A percentile compares a stretch with the other conserved stretches of the same genome.
phyloP scores from a whole-genome alignment of 2,888 invertebrate species.

The Diarsia rubi region DNA sequence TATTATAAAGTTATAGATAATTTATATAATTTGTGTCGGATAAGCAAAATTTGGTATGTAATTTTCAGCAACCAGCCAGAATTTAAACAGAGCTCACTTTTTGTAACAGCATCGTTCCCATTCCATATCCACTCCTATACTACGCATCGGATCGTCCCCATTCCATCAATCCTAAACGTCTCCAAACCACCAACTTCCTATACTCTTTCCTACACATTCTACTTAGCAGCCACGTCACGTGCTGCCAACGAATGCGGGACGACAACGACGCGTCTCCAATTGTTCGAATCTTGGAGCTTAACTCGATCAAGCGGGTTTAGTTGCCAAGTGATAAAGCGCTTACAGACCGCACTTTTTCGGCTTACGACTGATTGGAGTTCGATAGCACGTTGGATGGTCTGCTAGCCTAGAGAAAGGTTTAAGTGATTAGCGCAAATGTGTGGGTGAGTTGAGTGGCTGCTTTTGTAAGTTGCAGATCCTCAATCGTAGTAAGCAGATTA shows the following conservation, averaged over 20 bases:
- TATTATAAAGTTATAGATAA: too few species aligned
- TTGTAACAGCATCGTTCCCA: background rate
- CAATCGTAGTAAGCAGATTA: constrained; percentile 13
- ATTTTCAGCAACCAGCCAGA: background rate
- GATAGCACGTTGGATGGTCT: constrained; percentile 65
- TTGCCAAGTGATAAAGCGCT: constrained; percentile 86
- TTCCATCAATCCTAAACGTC: constrained; percentile 33
- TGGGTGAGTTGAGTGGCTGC: constrained; percentile 20
- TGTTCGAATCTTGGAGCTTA: constrained; percentile 89
- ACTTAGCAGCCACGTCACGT: constrained; percentile 80
- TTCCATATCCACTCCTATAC: background rate
- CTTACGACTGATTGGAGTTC: constrained; percentile 63
- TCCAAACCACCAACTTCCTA: constrained; percentile 59
- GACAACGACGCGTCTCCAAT: constrained; percentile 81
- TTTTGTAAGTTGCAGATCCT: background rate
- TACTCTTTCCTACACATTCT: constrained; percentile 34
- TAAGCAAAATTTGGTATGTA: background rate
- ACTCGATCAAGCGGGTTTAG: constrained; percentile 81
- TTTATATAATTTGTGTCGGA: too few species aligned
- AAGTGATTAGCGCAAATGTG: constrained; percentile 43
- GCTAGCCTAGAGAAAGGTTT: constrained; percentile 56
- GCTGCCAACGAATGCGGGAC: constrained; percentile 81
- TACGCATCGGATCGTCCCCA: constrained; percentile 59
- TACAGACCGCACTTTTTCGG: constrained; percentile 69
- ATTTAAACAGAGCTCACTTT: background rate